These are phyloP conservation scores for Fragum fragum DNA, from an alignment of 2,888 invertebrate genomes.

Conservation along the genomic window DNA sequence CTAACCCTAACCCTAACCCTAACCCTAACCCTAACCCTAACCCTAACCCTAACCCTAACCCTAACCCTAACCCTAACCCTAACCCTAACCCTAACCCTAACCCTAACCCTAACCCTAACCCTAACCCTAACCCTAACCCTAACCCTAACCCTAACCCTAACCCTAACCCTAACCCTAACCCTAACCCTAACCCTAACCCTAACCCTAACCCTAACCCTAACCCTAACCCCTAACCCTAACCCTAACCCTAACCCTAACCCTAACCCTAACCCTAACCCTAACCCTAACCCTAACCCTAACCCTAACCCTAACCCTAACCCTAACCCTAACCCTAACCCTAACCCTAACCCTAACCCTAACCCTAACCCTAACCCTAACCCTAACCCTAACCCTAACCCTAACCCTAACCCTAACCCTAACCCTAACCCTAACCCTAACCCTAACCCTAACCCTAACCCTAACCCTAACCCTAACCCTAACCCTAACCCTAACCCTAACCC, in stretches of 20 bases:
- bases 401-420: slow-evolving; percentile 65
- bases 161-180: slow-evolving; percentile 65
- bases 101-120: slow-evolving; percentile 64
- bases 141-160: slow-evolving; percentile 53
- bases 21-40: slow-evolving; percentile 34
- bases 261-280: slow-evolving; percentile 67
- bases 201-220: slow-evolving; percentile 65
- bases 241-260: slow-evolving; percentile 65
- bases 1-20: slow-evolving; percentile 45
- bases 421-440: slow-evolving; percentile 72
- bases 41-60: slow-evolving; percentile 59
- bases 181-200: slow-evolving; percentile 66
- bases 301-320: slow-evolving; percentile 68
- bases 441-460: slow-evolving; percentile 69
- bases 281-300: slow-evolving; percentile 70
- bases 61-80: slow-evolving; percentile 66
- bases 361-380: slow-evolving; percentile 57
- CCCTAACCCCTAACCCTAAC: too few relatives aligned
- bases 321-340: slow-evolving; percentile 63
- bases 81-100: slow-evolving; percentile 71
- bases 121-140: slow-evolving; percentile 62
- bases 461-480: slow-evolving; percentile 50
- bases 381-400: slow-evolving; percentile 63
- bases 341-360: slow-evolving; percentile 30
- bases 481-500: slow-evolving; percentile 52